Evolutionary conservation across 2,113 vertebrate genomes (phyloP), one percentile per base, ranked within the genome.

Genomic region (Siphamia tubifer): DNA sequence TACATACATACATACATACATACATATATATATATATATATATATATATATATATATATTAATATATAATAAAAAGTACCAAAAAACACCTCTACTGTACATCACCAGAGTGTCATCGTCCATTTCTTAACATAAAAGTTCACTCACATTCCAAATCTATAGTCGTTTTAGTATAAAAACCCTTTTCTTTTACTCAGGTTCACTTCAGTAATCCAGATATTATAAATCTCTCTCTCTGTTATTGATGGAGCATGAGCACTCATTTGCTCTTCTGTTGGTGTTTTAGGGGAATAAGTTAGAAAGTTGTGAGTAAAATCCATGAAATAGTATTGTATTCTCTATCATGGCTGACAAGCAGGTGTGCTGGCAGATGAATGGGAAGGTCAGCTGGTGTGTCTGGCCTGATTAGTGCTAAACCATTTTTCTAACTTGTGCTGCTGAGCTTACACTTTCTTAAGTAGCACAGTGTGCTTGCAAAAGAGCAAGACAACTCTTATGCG

Each of bases 321-420:
- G 8, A 21, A 27, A 24, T 19, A 6, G 53, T 24, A 35, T 20
- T 15, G 38, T 15, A 20, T 52, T 38, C 45, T 48, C 13, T 34
- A 44, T 42, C 53, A 32, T n/a, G 19, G 31, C 13, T 47, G 58
- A 19, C 24, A 25, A 5, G 62, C 84, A 87, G 84, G 75, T 82
- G 71, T 56, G 21, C 42, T 5, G 28, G 15, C 73, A 79, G 79
- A 77, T 79, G 66, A 68, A 74, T 53, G 40, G 58, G 25, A 45
- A 72, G 75, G 78, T 84, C 69, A 84, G 20, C 35, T 44, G 40
- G 42, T 36, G 28, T 54, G 55, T 74, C 68, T 77, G 77, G 36
- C 65, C 78, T 87, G 72, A 84, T 79, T 83, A 83, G 73, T 53
- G 17, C 36, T 30, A 78, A 76, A 69, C 47, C 27, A 52, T 74